phyloP scores from a whole-genome alignment of 1,140 invertebrate species.

The Sogatella furcifera region DNA sequence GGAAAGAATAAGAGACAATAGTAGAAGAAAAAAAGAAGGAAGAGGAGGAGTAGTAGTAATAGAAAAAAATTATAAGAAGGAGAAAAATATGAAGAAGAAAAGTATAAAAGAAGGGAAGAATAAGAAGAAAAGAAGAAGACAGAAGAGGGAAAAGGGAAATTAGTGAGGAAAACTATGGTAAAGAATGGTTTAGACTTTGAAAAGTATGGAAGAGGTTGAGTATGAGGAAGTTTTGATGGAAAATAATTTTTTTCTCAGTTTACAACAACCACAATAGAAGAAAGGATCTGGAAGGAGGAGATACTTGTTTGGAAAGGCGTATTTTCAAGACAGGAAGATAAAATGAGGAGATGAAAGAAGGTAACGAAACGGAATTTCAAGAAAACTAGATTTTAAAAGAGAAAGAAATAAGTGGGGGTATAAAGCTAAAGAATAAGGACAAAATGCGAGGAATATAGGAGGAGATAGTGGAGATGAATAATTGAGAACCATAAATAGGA shows the following conservation, averaged over 20 bases:
- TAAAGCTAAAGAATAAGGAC: constrained; percentile 10
- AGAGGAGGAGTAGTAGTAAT: too few species aligned
- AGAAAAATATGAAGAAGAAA: too few species aligned
- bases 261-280: too few species aligned
- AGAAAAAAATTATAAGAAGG: too few species aligned
- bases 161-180: too few species aligned
- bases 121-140: constrained; percentile 19
- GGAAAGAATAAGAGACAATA: neutral
- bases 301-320: too few species aligned
- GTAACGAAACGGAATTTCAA: neutral
- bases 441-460: constrained; percentile 16
- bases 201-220: constrained; percentile 6
- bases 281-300: too few species aligned
- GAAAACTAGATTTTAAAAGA: neutral
- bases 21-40: neutral
- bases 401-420: constrained; percentile 1
- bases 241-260: constrained; percentile 12
- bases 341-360: constrained; percentile 1
- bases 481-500: constrained; percentile 1
- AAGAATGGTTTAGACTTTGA: too few species aligned
- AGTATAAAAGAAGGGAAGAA: neutral
- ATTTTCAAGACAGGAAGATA: neutral
- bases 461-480: constrained; percentile 19
- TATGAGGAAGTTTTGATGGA: constrained; percentile 10
- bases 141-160: too few species aligned